Conservation (phyloP, 2,888 invertebrate species). For the Andrena camellia region DNA sequence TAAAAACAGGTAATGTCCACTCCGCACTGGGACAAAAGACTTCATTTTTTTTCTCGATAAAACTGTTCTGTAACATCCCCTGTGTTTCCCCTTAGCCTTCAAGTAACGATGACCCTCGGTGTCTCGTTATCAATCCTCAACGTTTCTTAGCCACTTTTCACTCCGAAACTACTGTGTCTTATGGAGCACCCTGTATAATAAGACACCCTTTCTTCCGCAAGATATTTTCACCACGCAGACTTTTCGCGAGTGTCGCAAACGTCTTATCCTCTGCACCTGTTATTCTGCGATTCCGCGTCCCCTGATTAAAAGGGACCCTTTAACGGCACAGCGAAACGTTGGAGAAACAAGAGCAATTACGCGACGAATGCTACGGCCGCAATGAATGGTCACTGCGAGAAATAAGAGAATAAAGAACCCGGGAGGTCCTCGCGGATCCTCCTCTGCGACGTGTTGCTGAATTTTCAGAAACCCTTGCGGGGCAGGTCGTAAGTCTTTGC, state of each 20-base stretch:
- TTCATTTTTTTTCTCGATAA: too few relatives aligned
- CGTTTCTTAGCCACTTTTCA: background rate
- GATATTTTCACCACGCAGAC: background rate
- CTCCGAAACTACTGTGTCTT: background rate
- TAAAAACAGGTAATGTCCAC: too few relatives aligned
- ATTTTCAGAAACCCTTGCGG: constrained; percentile 56
- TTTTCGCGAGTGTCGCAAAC: background rate
- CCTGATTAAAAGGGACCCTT: background rate
- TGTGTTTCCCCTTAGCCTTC: background rate
- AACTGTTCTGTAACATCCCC: background rate
- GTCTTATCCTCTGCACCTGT: background rate
- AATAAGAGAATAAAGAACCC: background rate
- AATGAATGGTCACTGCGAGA: background rate
- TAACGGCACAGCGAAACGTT: background rate
- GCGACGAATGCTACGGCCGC: background rate
- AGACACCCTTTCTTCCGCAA: background rate
- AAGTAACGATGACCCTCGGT: background rate
- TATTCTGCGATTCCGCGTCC: background rate
- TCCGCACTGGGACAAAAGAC: too few relatives aligned
- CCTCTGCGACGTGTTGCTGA: constrained; percentile 52
- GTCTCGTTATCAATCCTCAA: background rate
- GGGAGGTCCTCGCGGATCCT: constrained; percentile 30
- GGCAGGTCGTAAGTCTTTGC: constrained; percentile 35
- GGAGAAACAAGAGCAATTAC: background rate
- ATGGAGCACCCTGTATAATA: constrained; percentile 25